Percentiles rank a stretch among this genome's conserved stretches.
Conservation (phyloP, 2,113 vertebrate species). For the Cranoglanis bouderius region DNA sequence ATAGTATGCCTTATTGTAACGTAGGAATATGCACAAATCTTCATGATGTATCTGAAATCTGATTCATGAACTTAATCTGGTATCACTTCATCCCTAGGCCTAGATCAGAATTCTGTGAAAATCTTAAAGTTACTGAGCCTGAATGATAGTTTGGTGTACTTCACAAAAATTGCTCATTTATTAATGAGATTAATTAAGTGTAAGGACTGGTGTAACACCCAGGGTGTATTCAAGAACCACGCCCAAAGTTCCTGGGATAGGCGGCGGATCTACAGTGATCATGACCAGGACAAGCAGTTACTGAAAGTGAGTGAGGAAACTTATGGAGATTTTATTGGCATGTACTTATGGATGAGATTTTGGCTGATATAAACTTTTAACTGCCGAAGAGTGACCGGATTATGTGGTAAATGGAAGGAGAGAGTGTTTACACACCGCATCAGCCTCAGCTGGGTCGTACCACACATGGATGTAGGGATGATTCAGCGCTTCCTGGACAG, state of each 20-base stretch:
- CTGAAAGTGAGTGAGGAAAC: background rate
- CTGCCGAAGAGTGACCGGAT: background rate
- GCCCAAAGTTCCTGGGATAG: background rate
- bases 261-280: background rate
- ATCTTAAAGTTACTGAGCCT: background rate
- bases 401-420: background rate
- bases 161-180: background rate
- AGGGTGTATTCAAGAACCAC: background rate
- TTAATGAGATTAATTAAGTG: background rate
- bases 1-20: background rate
- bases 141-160: background rate
- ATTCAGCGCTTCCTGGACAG: constrained; percentile 91
- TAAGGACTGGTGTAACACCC: background rate
- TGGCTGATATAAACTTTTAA: background rate
- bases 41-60: background rate
- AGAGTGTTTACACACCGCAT: constrained; percentile 82
- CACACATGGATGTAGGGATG: constrained; percentile 97
- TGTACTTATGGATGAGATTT: background rate
- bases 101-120: too few relatives aligned
- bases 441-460: constrained; percentile 93
- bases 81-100: too few relatives aligned
- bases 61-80: background rate
- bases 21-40: background rate
- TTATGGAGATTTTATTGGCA: background rate
- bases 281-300: background rate